These are phyloP conservation scores for Phaonia tiefii DNA, from an alignment of 2,888 invertebrate species.

Conservation along the genomic window DNA sequence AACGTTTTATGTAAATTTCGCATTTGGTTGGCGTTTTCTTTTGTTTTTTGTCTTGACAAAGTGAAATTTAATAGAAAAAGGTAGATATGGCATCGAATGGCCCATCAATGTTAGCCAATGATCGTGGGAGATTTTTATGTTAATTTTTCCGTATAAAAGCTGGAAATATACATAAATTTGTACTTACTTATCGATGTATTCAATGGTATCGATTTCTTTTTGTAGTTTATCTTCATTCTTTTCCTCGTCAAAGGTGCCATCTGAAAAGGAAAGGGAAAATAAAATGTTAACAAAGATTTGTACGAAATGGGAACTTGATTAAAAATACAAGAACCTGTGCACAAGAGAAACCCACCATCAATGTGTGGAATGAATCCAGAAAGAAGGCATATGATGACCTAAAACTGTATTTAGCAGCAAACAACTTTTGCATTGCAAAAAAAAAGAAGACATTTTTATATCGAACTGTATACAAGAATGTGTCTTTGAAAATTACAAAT, in stretches of 20 bases:
- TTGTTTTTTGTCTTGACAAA: constrained; percentile 1
- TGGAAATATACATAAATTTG: neutral
- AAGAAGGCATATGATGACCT: no score
- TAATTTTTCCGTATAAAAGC: neutral
- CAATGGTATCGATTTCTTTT: constrained; percentile 79
- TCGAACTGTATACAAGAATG: no score
- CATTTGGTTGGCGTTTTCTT: neutral
- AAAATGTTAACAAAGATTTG: constrained; percentile 24
- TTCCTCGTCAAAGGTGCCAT: constrained; percentile 73
- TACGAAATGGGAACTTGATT: no score
- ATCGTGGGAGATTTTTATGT: constrained; percentile 38
- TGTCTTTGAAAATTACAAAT: no score
- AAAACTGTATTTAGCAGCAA: no score
- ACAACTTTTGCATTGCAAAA: no score
- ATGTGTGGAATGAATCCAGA: no score
- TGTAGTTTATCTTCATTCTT: constrained; percentile 77
- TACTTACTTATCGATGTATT: constrained; percentile 79
- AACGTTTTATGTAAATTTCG: constrained; percentile 1
- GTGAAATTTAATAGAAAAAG: constrained; percentile 11
- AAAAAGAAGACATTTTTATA: no score
- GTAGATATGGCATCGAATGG: neutral
- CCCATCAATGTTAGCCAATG: neutral
- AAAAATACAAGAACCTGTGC: no score
- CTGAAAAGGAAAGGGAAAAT: constrained; percentile 69
- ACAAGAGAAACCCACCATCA: no score